phyloP scores from a whole-genome alignment of 2,888 invertebrate genomes.

The Phengaris alcon region DNA sequence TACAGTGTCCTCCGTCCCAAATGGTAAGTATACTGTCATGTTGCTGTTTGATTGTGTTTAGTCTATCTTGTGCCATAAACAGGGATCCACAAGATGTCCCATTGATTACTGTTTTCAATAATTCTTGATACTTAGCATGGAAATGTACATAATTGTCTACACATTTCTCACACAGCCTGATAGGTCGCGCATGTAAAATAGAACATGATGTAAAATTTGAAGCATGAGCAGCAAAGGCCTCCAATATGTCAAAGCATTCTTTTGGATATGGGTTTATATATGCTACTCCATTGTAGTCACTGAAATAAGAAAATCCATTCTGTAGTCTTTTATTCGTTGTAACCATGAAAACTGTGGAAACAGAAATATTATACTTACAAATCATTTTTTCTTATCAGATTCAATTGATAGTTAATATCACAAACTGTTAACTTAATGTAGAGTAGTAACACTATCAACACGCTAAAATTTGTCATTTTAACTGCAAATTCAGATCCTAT shows the following conservation, averaged over 20 bases:
- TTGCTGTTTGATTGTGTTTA: slow-evolving; percentile 80
- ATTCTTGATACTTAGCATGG: slow-evolving; percentile 69
- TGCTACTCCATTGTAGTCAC: slow-evolving; percentile 41
- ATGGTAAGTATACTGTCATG: slow-evolving; percentile 76
- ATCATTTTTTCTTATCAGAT: slow-evolving; percentile 5
- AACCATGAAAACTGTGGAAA: neutral
- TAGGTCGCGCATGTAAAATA: slow-evolving; percentile 79
- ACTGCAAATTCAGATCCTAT: neutral
- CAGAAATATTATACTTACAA: slow-evolving; percentile 7
- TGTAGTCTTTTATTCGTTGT: neutral
- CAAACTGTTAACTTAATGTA: neutral
- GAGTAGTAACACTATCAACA: neutral
- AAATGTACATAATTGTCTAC: slow-evolving; percentile 75
- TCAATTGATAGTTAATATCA: slow-evolving; percentile 3
- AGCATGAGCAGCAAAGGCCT: slow-evolving; percentile 74
- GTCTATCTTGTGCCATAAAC: slow-evolving; percentile 80
- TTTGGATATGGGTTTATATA: slow-evolving; percentile 43
- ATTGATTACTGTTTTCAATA: slow-evolving; percentile 64
- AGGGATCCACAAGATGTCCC: slow-evolving; percentile 79
- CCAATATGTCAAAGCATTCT: slow-evolving; percentile 54
- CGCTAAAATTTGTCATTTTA: neutral
- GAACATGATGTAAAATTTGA: slow-evolving; percentile 81
- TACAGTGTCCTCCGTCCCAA: slow-evolving; percentile 82
- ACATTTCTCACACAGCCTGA: slow-evolving; percentile 81
- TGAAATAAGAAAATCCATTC: slow-evolving; percentile 41